Evolutionary conservation across 2,113 vertebrate genomes (phyloP), one percentile per base, ranked within the genome.

Genomic region (Paraplagusia blochii): DNA sequence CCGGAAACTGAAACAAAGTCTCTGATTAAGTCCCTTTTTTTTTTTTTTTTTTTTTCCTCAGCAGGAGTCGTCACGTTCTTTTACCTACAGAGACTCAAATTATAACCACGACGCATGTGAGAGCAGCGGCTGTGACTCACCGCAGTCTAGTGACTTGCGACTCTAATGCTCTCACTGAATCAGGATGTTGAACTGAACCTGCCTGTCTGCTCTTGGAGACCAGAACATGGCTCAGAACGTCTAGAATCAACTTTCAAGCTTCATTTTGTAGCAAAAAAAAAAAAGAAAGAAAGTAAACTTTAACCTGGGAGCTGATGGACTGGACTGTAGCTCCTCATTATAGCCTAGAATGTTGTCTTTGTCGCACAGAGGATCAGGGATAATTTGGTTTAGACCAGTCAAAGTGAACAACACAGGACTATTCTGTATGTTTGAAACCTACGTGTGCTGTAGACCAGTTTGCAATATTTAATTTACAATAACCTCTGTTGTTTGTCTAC

Each of bases 11-110:
- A 18, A 35, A 16, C 36, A 45, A 44, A 53, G 19, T 42, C 43
- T 44, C 19, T 29, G 0, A 18, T 34, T 3, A 50, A 53, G 10
- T 40, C 0, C 18, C 1, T 39, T 44, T 15, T 39, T 6, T 64
- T 18, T 29, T 47, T 53, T 44, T 15, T 39, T 6, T 64, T 18
- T 29, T 47, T 53, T 58, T 16, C 72, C 51, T 63, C 5, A 0
- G 52, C 72, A 85, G 80, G 63, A 68, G 42, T 12, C 50, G 63
- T 19, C 44, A 36, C 44, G 42, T 65, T 64, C 53, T 45, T 56
- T 64, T 48, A 65, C 16, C 7, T 14, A 53, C 39, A 58, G 33
- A 65, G 39, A 53, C 52, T 74, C 57, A 39, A 33, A 56, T 69
- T 53, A 42, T n/a, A 56, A 59, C 51, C 69, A 52, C 45, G 58